These are phyloP conservation scores for Arremon aurantiirostris DNA, from an alignment of 2,797 vertebrate species.

Conservation along the genomic window DNA sequence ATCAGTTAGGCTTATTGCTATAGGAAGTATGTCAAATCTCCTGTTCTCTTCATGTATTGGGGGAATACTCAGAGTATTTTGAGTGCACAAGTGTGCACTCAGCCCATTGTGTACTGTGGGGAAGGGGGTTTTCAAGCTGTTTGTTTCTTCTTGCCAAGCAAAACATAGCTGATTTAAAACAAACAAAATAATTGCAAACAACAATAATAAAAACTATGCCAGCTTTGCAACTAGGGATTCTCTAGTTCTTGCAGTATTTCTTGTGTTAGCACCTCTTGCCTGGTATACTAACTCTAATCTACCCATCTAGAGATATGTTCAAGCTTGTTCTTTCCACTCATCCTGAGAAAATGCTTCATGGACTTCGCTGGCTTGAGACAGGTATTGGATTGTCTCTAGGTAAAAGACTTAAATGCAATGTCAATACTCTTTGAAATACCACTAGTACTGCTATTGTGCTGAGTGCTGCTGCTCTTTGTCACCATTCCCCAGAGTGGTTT, in stretches of 20 bases:
- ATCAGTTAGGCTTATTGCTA: background rate
- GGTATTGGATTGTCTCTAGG: background rate
- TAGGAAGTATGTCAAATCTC: background rate
- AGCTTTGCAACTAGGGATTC: background rate
- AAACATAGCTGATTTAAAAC: background rate
- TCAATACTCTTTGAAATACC: background rate
- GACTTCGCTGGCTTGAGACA: background rate
- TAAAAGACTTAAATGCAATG: background rate
- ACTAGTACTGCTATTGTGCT: rapidly evolving
- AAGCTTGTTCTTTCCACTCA: background rate
- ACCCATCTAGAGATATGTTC: background rate
- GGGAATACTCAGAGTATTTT: background rate
- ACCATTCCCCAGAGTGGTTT: background rate
- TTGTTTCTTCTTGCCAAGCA: background rate
- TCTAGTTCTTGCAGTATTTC: background rate
- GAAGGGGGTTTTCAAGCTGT: background rate
- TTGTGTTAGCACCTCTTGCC: background rate
- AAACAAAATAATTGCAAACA: background rate
- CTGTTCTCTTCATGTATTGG: background rate
- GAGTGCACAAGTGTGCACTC: background rate
- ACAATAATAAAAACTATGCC: background rate
- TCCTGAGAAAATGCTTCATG: background rate
- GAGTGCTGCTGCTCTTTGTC: background rate
- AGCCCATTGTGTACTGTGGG: background rate
- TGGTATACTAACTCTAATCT: background rate